Conservation (phyloP, 30 jellyfish, hydroid and myxozoan species). For the Aurelia coerulea region DNA sequence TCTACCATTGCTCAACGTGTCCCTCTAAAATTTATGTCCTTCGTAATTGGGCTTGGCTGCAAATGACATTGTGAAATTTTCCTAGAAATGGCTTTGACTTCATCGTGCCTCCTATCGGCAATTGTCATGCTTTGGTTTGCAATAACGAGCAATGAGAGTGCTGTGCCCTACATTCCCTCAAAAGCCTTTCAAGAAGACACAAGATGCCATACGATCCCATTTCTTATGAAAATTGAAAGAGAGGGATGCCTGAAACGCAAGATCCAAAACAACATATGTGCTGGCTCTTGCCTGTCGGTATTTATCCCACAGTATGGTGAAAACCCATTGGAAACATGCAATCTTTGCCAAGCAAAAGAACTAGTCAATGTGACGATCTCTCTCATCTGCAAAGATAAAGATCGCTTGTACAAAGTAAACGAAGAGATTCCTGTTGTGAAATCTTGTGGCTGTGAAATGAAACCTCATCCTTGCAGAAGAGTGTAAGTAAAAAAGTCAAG, state of each 20-base stretch:
- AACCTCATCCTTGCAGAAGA: constrained; percentile 23
- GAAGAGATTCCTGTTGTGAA: constrained; percentile 28
- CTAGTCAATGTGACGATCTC: constrained; percentile 2
- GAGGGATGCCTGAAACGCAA: constrained; percentile 36
- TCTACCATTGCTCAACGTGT: no score
- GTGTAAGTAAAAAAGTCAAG: background rate
- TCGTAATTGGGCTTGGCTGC: background rate
- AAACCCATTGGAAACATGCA: constrained; percentile 38
- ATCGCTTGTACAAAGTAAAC: background rate
- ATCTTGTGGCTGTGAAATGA: constrained; percentile 53
- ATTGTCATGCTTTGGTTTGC: background rate
- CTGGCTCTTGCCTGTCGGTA: constrained; percentile 52
- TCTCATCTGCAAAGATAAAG: constrained; percentile 17
- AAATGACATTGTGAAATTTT: background rate
- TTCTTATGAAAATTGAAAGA: constrained; percentile 26
- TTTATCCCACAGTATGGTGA: constrained; percentile 35
- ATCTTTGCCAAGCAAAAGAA: constrained; percentile 36
- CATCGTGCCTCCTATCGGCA: background rate
- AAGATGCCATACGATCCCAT: constrained; percentile 38
- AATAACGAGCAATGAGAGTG: background rate
- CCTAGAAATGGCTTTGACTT: background rate
- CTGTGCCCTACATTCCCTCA: background rate
- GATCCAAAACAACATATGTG: constrained; percentile 25
- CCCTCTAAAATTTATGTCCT: no score
- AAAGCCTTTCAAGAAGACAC: constrained; percentile 9